phyloP scores from a whole-genome alignment of 2,888 invertebrate species.

The Caenorhabditis sp. region DNA sequence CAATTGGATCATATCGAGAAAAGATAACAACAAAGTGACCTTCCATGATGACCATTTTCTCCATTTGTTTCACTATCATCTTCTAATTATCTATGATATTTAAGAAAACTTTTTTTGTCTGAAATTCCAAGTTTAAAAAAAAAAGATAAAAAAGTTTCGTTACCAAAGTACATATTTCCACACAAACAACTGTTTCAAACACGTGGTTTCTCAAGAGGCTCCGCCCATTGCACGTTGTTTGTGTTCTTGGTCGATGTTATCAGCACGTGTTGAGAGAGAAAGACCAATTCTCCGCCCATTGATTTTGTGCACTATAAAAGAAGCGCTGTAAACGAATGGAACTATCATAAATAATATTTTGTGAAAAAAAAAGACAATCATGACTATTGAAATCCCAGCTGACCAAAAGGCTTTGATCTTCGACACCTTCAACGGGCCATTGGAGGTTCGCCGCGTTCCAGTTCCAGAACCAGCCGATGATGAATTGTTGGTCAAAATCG shows the following conservation, averaged over 20 bases:
- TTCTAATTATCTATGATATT: no score
- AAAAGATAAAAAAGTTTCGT: no score
- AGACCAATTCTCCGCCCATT: background rate
- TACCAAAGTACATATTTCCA: background rate
- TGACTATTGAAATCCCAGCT: conserved; percentile 20
- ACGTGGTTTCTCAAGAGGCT: background rate
- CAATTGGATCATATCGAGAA: no score
- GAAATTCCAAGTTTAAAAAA: no score
- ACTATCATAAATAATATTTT: background rate
- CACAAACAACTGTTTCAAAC: background rate
- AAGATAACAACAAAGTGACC: no score
- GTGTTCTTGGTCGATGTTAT: background rate
- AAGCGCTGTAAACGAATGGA: background rate
- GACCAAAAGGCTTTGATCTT: conserved; percentile 45
- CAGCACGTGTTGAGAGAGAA: background rate
- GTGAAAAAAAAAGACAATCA: no score
- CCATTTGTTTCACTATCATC: no score
- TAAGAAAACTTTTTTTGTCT: no score
- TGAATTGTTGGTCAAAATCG: conserved; percentile 47
- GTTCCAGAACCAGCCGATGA: conserved; percentile 45
- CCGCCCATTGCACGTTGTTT: background rate
- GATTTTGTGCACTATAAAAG: background rate
- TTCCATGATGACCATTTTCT: no score
- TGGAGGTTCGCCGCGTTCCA: conserved; percentile 36
- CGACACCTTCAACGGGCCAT: conserved; percentile 38